Evolutionary conservation across 2,113 vertebrate genomes (phyloP).

Genomic region (Heloderma charlesbogerti): DNA sequence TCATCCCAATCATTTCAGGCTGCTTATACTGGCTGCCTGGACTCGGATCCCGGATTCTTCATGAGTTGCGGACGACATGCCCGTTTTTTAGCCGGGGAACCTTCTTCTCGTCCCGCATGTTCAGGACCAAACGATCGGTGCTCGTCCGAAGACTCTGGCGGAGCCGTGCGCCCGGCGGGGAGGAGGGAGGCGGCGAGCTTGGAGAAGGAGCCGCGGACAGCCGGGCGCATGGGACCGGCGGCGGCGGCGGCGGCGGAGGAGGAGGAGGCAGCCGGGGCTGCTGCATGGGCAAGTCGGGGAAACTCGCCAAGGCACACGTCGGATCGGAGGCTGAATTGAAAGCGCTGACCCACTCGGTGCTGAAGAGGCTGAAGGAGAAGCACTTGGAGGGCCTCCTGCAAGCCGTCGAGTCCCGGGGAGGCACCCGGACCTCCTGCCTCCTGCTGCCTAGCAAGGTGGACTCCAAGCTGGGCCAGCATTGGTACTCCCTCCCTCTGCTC

Average conservation of each 20-base stretch:
- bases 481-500: conserved; percentile 91
- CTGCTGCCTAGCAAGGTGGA: conserved; percentile 90
- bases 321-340: conserved; percentile 93
- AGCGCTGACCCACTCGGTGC: conserved; percentile 90
- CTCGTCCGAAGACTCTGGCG: conserved; percentile 98
- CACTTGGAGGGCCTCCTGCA: conserved; percentile 93
- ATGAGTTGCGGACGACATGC: conserved; percentile 98
- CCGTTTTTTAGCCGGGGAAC: conserved; percentile 94
- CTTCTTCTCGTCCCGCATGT: conserved; percentile 96
- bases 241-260: conserved; percentile 71
- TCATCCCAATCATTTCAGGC: conserved; percentile 78
- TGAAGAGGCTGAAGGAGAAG: conserved; percentile 94
- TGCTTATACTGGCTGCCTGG: conserved; percentile 78
- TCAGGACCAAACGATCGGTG: conserved; percentile 99
- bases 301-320: conserved; percentile 77
- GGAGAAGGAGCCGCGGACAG: conserved; percentile 75
- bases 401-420: conserved; percentile 94
- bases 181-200: conserved; percentile 83
- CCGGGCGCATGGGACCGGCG: conserved; percentile 83
- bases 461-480: conserved; percentile 88
- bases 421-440: conserved; percentile 90
- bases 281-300: conserved; percentile 89
- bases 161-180: conserved; percentile 91
- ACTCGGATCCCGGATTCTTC: conserved; percentile 93
- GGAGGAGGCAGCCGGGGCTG: conserved; percentile 89